These are phyloP conservation scores for Hycleus phaleratus DNA, from an alignment of 1,140 invertebrate genomes.

Conservation along the genomic window DNA sequence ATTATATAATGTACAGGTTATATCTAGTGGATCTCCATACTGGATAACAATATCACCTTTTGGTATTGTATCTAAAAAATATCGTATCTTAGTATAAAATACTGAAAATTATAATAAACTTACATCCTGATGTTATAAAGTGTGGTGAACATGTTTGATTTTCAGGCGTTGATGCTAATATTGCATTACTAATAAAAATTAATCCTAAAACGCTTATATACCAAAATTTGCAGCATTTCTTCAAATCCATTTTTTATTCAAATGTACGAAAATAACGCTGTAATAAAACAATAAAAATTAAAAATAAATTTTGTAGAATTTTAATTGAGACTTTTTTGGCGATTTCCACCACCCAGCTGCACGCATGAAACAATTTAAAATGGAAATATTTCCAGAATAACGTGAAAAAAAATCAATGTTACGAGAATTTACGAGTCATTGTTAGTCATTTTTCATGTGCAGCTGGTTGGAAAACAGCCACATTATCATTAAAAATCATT, in stretches of 20 bases:
- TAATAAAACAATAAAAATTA: neutral
- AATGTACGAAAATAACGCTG: neutral
- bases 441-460: too few relatives aligned
- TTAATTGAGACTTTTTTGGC: too few relatives aligned
- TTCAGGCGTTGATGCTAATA: neutral
- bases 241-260: slow-evolving; percentile 2
- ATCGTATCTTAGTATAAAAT: neutral
- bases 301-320: too few relatives aligned
- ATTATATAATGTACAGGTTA: slow-evolving; percentile 21
- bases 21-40: slow-evolving; percentile 25
- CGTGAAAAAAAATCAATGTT: too few relatives aligned
- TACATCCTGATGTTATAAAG: slow-evolving; percentile 1
- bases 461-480: too few relatives aligned
- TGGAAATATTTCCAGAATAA: too few relatives aligned
- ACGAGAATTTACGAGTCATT: too few relatives aligned
- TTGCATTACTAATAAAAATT: neutral
- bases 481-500: too few relatives aligned
- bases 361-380: too few relatives aligned
- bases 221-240: slow-evolving; percentile 1
- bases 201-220: slow-evolving; percentile 4
- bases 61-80: slow-evolving; percentile 20
- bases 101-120: neutral
- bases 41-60: slow-evolving; percentile 19
- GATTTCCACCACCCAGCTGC: too few relatives aligned
- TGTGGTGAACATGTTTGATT: slow-evolving; percentile 1